A percentile compares a stretch with the other conserved stretches of the same genome.
These are phyloP conservation scores for Trichechus manatus DNA, from an alignment of 2,113 vertebrate species.

Conservation along the genomic window DNA sequence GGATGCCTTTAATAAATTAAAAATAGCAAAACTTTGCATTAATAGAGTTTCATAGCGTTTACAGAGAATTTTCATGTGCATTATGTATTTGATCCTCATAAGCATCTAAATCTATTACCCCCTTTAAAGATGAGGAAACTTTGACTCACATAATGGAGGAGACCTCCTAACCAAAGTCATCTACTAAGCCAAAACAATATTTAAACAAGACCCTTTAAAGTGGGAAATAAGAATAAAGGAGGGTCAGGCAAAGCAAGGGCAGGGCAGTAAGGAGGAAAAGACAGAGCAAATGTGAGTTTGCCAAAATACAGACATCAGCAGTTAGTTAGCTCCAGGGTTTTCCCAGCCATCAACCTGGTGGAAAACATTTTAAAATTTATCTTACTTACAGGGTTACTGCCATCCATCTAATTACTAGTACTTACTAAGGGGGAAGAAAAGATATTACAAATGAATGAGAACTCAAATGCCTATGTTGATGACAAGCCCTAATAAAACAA, in stretches of 20 bases:
- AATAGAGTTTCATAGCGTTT: not conserved
- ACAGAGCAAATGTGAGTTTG: not conserved
- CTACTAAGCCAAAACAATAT: not conserved
- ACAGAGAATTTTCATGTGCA: not conserved
- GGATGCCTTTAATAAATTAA: not conserved
- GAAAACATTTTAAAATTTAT: constrained; percentile 17
- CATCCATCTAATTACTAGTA: not conserved
- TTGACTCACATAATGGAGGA: not conserved
- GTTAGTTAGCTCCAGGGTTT: not conserved
- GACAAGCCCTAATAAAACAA: constrained; percentile 17
- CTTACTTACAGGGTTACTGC: not conserved
- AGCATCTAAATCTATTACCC: not conserved
- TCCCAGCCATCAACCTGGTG: not conserved
- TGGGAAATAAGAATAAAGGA: accelerated
- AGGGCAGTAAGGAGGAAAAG: not conserved
- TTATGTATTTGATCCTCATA: not conserved
- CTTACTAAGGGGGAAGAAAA: not conserved
- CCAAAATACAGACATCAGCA: not conserved
- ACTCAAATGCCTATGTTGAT: constrained; percentile 16
- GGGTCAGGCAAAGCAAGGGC: not conserved
- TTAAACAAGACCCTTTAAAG: not conserved
- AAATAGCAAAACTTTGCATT: not conserved
- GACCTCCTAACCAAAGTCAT: not conserved
- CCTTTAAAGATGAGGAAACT: constrained; percentile 8
- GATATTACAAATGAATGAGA: not conserved